phyloP scores from a whole-genome alignment of 1,140 invertebrate genomes.

The Macrobrachium nipponense region DNA sequence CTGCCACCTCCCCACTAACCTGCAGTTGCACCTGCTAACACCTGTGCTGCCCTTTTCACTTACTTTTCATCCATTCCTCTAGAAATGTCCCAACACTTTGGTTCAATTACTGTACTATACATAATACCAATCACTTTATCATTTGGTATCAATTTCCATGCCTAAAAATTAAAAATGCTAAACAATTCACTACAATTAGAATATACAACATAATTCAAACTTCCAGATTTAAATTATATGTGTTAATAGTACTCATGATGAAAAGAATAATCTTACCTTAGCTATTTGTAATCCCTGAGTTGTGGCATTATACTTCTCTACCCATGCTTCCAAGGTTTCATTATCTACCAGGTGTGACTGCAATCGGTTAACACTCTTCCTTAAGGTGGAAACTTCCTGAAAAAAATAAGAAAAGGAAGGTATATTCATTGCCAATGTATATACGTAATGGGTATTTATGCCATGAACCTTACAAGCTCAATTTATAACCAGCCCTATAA shows the following conservation, averaged over 20 bases:
- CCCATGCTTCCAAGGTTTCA: slow-evolving; percentile 43
- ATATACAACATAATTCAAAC: neutral
- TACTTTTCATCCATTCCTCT: too few relatives aligned
- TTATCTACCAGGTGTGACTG: slow-evolving; percentile 41
- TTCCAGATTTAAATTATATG: too few relatives aligned
- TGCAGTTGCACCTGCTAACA: too few relatives aligned
- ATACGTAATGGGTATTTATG: neutral
- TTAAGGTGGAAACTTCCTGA: slow-evolving; percentile 37
- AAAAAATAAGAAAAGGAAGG: neutral
- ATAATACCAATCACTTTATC: too few relatives aligned
- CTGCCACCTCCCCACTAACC: too few relatives aligned
- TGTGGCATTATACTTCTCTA: slow-evolving; percentile 28
- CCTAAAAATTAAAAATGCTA: too few relatives aligned
- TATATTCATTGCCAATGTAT: neutral
- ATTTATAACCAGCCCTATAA: neutral
- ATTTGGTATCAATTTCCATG: too few relatives aligned
- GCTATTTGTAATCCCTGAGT: slow-evolving; percentile 47
- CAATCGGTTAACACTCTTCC: slow-evolving; percentile 26
- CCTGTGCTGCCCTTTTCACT: too few relatives aligned
- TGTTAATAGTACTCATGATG: too few relatives aligned
- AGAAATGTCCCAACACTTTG: too few relatives aligned
- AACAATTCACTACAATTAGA: too few relatives aligned
- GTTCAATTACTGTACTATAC: too few relatives aligned
- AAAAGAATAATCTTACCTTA: slow-evolving; percentile 17
- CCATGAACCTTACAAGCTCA: neutral